Base-by-base conservation (phyloP, 2,888 invertebrate genomes). In the Augochlorella aurata region DNA sequence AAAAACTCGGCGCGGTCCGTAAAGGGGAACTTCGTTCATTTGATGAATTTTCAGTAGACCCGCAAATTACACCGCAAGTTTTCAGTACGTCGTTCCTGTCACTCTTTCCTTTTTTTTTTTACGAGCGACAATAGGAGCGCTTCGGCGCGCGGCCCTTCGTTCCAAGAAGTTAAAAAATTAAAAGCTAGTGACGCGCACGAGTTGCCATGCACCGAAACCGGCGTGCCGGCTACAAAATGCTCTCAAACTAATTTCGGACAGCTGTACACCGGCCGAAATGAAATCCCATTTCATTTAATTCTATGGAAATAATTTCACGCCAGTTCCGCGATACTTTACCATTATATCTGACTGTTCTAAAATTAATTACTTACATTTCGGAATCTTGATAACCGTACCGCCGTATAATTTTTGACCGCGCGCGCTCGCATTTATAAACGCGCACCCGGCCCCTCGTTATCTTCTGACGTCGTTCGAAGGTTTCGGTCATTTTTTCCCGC, bases 261-360 rank as follows among this genome's bases (percentile, higher is more conserved):
- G 74, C 78, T 76, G 76, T 83, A 85, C 83, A 68, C 70, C 24
- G 47, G 50, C 24, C 58, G 76, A 74, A 85, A 85, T 79, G 84
- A 83, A 83, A 85, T 76, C 65, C 68, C 74, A 78, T 71, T 78
- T 85, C 81, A 83, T 83, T 78, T 83, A 76, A 81, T 79, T 68
- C 78, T 69, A 68, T 76, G 68, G 84, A 81, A 81, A 85, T 85
- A 83, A 85, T 83, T 83, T 68, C 81, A 71, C 47, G 63, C 76
- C 71, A 74, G 68, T 78, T 65, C 54, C 24, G 68, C 65, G 18
- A 81, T 74, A 79, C 74, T 84, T 72, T 52, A 68, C 49, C 72
- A 72, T 69, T 49, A 70, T 47, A 70, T 44, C 44, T 49, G 67
- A 50, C 65, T 52, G 14, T 68, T 74, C 29, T 45, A 16, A 10